Evolutionary conservation across 2,113 vertebrate genomes (phyloP), one percentile per base, ranked within the genome.

Genomic region (Tympanuchus pallidicinctus): DNA sequence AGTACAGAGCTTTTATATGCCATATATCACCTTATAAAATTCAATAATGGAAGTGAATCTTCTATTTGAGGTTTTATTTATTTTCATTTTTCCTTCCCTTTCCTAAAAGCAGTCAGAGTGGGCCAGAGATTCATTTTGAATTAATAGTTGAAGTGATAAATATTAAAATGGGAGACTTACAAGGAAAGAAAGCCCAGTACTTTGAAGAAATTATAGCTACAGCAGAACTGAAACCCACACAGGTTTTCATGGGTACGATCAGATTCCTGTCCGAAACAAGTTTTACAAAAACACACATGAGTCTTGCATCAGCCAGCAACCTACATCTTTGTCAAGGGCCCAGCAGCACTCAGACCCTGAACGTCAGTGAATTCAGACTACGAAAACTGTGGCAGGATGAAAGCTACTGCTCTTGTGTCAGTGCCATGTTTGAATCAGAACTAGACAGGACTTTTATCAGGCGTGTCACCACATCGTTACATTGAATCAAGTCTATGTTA

Each of bases 1-100:
- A 91, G 72, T 90, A 72, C 38, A 75, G 40, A 28, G 59, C 38
- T 91, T 96, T 95, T 84, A 94, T 86, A 66, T 70, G 66, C 76
- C 95, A 82, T 71, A 50, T 87, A 92, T 85, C 95, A 95, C 93
- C 88, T 95, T 92, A 92, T 95, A 96, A 92, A 95, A 83, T 84
- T 84, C 86, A 42, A 45, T 90, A 92, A 96, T 88, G 82, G 86
- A 86, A 90, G 86, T 79, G 88, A 95, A 93, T 95, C 90, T 56
- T 82, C 59, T 82, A 72, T 81, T 78, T 91, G 74, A 88, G 88
- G 79, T 92, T 94, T 90, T 73, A 66, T 47, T 65, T 92, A 69
- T 94, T 96, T 94, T 91, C 27, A 11, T 74, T 88, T 85, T 74
- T 63, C 65, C 15, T 91, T 83, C 17, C 27, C 45, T 73, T 75